Conservation (phyloP, 2,797 vertebrate species). For the Sebastes taczanowskii region DNA sequence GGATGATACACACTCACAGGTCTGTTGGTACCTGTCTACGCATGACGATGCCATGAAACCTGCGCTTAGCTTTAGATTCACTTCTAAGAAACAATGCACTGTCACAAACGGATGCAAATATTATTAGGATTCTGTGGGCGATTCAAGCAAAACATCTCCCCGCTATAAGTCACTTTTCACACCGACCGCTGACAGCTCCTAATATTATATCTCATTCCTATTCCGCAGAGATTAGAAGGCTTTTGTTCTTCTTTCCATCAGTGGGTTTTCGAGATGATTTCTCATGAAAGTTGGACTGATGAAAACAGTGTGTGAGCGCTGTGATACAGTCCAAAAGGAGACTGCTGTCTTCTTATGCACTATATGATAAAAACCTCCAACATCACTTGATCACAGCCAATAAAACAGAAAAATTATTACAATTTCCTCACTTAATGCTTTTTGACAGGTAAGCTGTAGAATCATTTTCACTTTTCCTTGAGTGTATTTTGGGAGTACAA, state of each 20-base stretch:
- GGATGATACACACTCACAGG: background rate
- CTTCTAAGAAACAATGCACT: background rate
- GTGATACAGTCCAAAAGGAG: background rate
- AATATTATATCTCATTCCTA: conserved; percentile 42
- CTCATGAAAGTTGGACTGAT: background rate
- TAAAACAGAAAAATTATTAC: background rate
- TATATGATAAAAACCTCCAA: background rate
- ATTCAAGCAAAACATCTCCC: conserved; percentile 10
- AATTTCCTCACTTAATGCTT: background rate
- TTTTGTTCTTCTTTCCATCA: conserved; percentile 60
- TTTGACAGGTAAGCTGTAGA: background rate
- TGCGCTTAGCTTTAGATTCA: rapidly evolving
- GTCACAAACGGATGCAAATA: conserved; percentile 28
- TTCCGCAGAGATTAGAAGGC: conserved; percentile 38
- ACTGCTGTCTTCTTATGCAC: background rate
- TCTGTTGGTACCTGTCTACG: background rate
- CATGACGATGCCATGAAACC: background rate
- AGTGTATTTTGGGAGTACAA: background rate
- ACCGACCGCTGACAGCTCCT: conserved; percentile 34
- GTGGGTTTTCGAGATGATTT: conserved; percentile 33
- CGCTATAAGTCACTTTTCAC: background rate
- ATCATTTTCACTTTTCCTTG: background rate
- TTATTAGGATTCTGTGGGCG: conserved; percentile 42
- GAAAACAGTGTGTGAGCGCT: background rate
- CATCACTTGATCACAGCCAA: background rate